These are phyloP conservation scores for Dryobates pubescens DNA, from an alignment of 2,797 vertebrate genomes.

Conservation along the genomic window DNA sequence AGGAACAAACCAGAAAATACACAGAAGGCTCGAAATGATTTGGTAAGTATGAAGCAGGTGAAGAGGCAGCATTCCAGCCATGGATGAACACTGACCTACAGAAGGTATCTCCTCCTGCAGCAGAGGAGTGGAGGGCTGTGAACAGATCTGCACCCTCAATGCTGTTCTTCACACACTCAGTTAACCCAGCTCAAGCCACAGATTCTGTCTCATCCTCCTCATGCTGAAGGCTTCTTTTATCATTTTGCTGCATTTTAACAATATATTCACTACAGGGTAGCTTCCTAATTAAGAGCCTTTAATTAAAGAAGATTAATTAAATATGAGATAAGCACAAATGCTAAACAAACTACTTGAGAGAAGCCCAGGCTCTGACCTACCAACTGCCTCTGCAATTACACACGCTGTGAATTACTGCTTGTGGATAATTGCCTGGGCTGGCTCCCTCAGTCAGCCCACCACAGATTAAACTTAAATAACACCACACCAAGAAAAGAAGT, in stretches of 20 bases:
- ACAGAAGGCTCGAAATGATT: not conserved
- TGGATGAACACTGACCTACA: not conserved
- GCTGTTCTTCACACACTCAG: not conserved
- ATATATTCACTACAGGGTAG: not conserved
- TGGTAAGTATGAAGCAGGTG: not conserved
- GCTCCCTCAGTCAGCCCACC: slow-evolving; percentile 59
- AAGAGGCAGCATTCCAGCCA: not conserved
- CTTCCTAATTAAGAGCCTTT: slow-evolving; percentile 45
- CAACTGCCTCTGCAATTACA: slow-evolving; percentile 71
- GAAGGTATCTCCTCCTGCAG: not conserved
- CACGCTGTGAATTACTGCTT: slow-evolving; percentile 70
- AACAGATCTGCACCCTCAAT: not conserved
- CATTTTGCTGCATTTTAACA: slow-evolving; percentile 11
- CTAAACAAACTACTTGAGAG: slow-evolving; percentile 70
- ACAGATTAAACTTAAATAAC: slow-evolving; percentile 62
- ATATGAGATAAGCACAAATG: slow-evolving; percentile 65
- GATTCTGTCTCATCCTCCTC: not conserved
- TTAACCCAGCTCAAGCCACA: not conserved
- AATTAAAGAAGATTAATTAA: slow-evolving; percentile 70
- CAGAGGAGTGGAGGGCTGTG: not conserved
- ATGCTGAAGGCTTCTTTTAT: not conserved
- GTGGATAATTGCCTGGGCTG: slow-evolving; percentile 73
- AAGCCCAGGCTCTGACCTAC: slow-evolving; percentile 61
- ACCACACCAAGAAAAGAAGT: not conserved
- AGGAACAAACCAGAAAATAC: not conserved